A percentile compares a stretch with the other conserved stretches of the same genome.
Evolutionary conservation across 2,797 vertebrate genomes (phyloP).

Genomic region (Micropoecilia bifurca): DNA sequence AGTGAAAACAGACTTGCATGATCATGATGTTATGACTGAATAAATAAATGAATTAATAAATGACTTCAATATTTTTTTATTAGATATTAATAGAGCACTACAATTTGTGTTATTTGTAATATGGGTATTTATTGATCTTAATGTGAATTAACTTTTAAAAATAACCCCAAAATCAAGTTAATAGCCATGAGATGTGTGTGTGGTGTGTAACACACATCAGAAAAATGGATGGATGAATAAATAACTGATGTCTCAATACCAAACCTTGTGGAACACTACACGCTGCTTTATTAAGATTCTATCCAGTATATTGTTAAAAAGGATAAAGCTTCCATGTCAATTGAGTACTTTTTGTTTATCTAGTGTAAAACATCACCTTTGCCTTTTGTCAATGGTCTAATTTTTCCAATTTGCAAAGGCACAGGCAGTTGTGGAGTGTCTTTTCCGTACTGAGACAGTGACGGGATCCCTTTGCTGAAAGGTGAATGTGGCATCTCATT

Average conservation of each 20-base stretch:
- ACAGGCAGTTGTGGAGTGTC: slow-evolving; percentile 89
- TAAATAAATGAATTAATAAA: not conserved
- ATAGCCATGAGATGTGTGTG: not conserved
- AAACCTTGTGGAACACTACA: not conserved
- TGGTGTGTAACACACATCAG: not conserved
- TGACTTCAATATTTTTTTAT: not conserved
- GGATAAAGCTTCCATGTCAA: not conserved
- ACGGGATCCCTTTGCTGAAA: slow-evolving; percentile 85
- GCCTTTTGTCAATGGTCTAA: slow-evolving; percentile 81
- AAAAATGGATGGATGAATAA: not conserved
- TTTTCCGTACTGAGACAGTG: slow-evolving; percentile 88
- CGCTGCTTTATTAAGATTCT: not conserved
- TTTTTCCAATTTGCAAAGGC: slow-evolving; percentile 87
- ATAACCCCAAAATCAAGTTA: not conserved
- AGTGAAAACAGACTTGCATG: slow-evolving; percentile 7
- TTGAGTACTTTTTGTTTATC: not conserved
- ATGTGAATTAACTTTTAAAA: not conserved
- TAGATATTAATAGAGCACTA: not conserved
- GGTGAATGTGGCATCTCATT: slow-evolving; percentile 89
- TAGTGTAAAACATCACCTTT: slow-evolving; percentile 85
- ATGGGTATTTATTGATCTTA: not conserved
- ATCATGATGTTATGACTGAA: not conserved
- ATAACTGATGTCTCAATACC: not conserved
- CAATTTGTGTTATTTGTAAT: not conserved
- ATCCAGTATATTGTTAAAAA: not conserved